Percentiles rank a stretch among this genome's conserved stretches.
Evolutionary conservation across 1,140 invertebrate species (phyloP).

Genomic region (Aricia agestis): DNA sequence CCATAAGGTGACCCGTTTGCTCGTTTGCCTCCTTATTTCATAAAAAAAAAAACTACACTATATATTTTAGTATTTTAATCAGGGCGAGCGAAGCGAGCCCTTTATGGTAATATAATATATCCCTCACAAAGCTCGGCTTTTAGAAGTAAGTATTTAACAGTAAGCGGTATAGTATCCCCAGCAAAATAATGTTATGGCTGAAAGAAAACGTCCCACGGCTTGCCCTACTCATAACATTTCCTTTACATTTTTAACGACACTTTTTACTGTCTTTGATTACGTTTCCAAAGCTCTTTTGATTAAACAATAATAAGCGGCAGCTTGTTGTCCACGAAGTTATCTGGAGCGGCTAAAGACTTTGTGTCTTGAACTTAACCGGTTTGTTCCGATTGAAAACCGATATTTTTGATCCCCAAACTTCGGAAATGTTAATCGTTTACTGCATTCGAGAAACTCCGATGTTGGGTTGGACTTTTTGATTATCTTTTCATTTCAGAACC

Average conservation of each 20-base stretch:
- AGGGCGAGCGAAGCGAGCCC: too few species aligned
- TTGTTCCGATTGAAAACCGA: slow-evolving; percentile 4
- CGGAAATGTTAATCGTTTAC: neutral
- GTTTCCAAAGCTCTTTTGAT: neutral
- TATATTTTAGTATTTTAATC: too few species aligned
- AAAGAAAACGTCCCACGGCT: too few species aligned
- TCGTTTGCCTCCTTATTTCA: too few species aligned
- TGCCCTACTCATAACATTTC: neutral
- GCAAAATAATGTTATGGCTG: too few species aligned
- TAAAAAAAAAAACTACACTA: too few species aligned
- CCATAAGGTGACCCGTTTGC: too few species aligned
- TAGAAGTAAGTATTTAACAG: too few species aligned
- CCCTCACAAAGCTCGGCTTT: too few species aligned
- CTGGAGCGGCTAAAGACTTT: neutral
- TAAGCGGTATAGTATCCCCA: too few species aligned
- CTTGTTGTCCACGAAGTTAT: slow-evolving; percentile 2
- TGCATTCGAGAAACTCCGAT: neutral
- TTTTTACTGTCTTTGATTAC: neutral
- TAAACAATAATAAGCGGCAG: slow-evolving; percentile 4
- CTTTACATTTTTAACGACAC: neutral
- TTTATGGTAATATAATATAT: too few species aligned
- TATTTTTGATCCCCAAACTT: slow-evolving; percentile 4
- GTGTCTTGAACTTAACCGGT: neutral
- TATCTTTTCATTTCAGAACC: too few species aligned
- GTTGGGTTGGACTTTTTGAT: neutral